Base-by-base conservation (phyloP, 2,797 vertebrate species). In the Lepidocolaptes lacrymiger region DNA sequence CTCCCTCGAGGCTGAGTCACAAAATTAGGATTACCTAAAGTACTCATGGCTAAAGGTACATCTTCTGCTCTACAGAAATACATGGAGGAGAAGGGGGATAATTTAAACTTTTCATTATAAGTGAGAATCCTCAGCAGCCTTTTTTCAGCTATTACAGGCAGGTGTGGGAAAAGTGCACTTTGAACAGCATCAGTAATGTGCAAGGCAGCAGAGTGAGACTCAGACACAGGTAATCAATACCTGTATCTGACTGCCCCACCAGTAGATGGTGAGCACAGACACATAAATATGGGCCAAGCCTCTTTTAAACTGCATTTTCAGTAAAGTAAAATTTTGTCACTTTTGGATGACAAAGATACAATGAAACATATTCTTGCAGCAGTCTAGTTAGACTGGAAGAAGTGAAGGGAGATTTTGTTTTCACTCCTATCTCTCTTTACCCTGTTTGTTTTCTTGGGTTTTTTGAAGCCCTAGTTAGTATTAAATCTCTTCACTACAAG, bases 161-260 rank as follows among this genome's bases (percentile, higher is more conserved):
- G 10, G 3, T 1, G 0, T 39, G 7, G 54, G 49, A 52, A 17
- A 26, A 75, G 46, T 0, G 11, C 9, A 15, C 19, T 0, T 1
- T 24, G 44, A 71, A 30, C 7, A 37, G 6, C 1, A 1, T 12
- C 1, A 1, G 6, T 7, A 39, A 24, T 0, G 0, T 21, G 26
- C 7, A 3, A 80, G 30, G 43, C 37, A 73, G 32, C 10, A 4
- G 3, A 27, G 36, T 6, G 8, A 52, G 9, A 21, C 17, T 55
- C 26, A 55, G n/a, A 8, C 7, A 10, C 6, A 28, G 11, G 14
- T 32, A n/a, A 75, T 61, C 13, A 10, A 21, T 21, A n/a, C 7
- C 22, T 64, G 3, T 8, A 27, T 16, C 21, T 39, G 14, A 1
- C 43, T 41, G 37, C 4, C 32, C 41, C 51, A 52, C 44, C 7